phyloP scores from a whole-genome alignment of 2,113 vertebrate species.

The Ginglymostoma cirratum region DNA sequence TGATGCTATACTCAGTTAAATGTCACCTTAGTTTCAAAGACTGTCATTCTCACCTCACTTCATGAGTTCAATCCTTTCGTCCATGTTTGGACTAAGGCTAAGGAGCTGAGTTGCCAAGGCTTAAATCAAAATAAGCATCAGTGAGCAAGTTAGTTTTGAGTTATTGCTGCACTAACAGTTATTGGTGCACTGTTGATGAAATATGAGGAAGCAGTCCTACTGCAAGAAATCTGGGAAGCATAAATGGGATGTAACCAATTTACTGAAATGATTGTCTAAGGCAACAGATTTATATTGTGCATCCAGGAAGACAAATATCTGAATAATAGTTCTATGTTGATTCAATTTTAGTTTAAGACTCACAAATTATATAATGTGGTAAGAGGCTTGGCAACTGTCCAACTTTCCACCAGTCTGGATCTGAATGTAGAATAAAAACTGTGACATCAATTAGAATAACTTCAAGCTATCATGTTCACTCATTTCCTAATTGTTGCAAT shows the following conservation, averaged over 20 bases:
- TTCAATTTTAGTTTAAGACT: neutral
- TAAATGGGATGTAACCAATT: neutral
- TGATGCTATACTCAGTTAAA: too few species aligned
- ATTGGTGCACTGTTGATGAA: neutral
- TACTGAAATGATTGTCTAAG: neutral
- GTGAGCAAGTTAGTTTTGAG: too few species aligned
- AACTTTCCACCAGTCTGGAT: neutral
- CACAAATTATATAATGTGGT: neutral
- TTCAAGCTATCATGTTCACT: neutral
- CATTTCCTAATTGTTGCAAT: neutral
- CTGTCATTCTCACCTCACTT: too few species aligned
- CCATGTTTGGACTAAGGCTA: too few species aligned
- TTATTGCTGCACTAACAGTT: too few species aligned
- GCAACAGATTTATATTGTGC: neutral
- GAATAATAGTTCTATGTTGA: conserved; percentile 1
- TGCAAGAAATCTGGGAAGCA: neutral
- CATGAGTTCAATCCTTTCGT: too few species aligned
- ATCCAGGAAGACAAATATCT: conserved; percentile 3
- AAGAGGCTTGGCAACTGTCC: neutral
- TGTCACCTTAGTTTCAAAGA: too few species aligned
- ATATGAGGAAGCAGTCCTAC: neutral
- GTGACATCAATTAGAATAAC: neutral
- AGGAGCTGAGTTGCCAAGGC: too few species aligned
- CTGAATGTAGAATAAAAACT: neutral
- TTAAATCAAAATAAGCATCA: too few species aligned